A percentile compares a stretch with the other conserved stretches of the same genome.
These are phyloP conservation scores for Lasius fuliginosus DNA, from an alignment of 2,888 invertebrate species.

Conservation along the genomic window DNA sequence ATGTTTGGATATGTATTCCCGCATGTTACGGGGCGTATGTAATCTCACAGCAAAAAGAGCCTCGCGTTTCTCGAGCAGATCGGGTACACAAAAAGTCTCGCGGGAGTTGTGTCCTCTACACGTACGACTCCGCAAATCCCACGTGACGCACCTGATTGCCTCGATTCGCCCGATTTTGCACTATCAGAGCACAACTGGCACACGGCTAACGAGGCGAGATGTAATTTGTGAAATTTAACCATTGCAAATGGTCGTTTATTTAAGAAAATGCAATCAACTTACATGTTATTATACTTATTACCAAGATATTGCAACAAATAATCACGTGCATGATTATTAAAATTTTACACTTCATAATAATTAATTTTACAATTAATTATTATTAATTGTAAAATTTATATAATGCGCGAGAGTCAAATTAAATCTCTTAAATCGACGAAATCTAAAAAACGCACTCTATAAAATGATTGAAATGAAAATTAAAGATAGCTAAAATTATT, in stretches of 20 bases:
- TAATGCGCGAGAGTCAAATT: background rate
- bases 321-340: background rate
- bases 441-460: background rate
- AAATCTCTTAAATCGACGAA: background rate
- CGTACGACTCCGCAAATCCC: constrained; percentile 50
- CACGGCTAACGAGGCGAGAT: constrained; percentile 48
- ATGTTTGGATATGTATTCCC: background rate
- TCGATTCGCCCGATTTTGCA: constrained; percentile 52
- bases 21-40: constrained; percentile 27
- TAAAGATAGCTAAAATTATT: background rate
- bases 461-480: background rate
- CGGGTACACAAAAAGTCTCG: constrained; percentile 57
- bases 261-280: constrained; percentile 23
- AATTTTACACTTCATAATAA: too few species aligned
- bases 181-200: constrained; percentile 52
- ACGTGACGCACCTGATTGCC: constrained; percentile 57
- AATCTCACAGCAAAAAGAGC: constrained; percentile 60
- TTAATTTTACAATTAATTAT: too few species aligned
- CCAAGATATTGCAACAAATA: constrained; percentile 7
- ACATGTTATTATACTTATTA: background rate
- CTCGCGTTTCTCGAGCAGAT: constrained; percentile 50
- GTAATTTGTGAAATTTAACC: constrained; percentile 28
- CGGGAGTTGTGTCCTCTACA: constrained; percentile 56
- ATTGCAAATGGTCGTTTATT: constrained; percentile 33
- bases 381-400: background rate